Evolutionary conservation across 2,888 invertebrate species (phyloP), one percentile per base, ranked within the genome.

Genomic region (Cordylochernes scorpioides): DNA sequence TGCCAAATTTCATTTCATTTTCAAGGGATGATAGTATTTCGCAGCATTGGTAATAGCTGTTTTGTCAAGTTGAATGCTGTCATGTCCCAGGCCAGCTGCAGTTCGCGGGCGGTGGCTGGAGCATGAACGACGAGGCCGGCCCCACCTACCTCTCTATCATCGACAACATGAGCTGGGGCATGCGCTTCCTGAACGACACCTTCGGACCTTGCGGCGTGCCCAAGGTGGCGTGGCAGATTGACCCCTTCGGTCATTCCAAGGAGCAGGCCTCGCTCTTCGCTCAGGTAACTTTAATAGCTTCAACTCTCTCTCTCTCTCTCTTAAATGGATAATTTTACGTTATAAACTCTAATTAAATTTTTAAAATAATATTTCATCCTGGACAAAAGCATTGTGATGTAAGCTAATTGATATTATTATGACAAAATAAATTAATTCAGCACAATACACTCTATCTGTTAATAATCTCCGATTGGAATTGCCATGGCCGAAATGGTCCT

Each of bases 101-200:
- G 43, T 55, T 58, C 33, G 51, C 53, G 14, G 46, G 51, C 5
- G 61, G 60, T 8, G 60, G 60, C 1, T 62, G 60, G 59, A 55
- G 55, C 31, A 61, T 61, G 54, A 59, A 60, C 35, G 62, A 62
- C 40, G 62, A 62, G 36, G 62, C 60, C 2, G 44, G 56, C 5
- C 49, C 59, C n/a, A 57, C 59, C 41, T 62, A 62, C 42, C 50
- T 51, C 30, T 56, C 55, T 33, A 58, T 60, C 30, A 59, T 62
- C 29, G 60, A 62, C 42, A 60, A 62, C 41, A 58, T 60, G 48
- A 54, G 58, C 2, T 42, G 55, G 3, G 61, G 62, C 4, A 47
- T 58, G 6, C 21, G 35, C 25, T 26, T 35, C 21, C 29, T 42
- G 9, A 37, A 37, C 24, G 39, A 42, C 14, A 36, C 44, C 2